Evolutionary conservation across 2,888 invertebrate genomes (phyloP).

Genomic region (Polietes domitor): DNA sequence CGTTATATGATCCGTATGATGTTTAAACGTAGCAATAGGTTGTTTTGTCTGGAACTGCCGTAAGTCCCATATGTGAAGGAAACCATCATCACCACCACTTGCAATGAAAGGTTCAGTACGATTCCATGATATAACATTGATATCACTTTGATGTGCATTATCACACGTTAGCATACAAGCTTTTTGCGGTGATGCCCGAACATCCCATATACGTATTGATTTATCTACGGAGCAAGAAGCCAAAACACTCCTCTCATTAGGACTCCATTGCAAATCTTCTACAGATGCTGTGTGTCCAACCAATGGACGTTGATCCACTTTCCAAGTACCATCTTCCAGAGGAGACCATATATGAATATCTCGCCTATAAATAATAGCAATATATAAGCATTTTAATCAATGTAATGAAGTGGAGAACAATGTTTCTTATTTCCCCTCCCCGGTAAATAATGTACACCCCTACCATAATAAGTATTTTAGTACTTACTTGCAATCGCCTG

Average conservation of each 20-base stretch:
- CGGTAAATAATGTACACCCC: too few relatives aligned
- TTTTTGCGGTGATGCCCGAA: conserved; percentile 90
- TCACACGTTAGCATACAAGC: conserved; percentile 95
- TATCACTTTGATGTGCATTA: conserved; percentile 93
- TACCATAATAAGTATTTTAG: too few relatives aligned
- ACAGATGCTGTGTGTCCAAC: conserved; percentile 95
- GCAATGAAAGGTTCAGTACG: conserved; percentile 93
- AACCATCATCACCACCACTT: conserved; percentile 97
- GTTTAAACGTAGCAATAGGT: conserved; percentile 96
- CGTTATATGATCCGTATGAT: conserved; percentile 95
- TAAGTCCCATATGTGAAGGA: conserved; percentile 97
- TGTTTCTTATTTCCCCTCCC: too few relatives aligned
- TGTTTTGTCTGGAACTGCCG: conserved; percentile 89
- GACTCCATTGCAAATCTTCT: conserved; percentile 99
- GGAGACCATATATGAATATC: conserved; percentile 97
- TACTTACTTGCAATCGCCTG: conserved; percentile 89
- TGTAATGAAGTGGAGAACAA: too few relatives aligned
- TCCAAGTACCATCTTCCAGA: conserved; percentile 90
- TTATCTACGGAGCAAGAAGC: conserved; percentile 95
- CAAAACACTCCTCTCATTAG: conserved; percentile 93
- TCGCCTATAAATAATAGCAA: conserved; percentile 79
- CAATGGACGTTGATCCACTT: conserved; percentile 93
- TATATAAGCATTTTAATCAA: too few relatives aligned
- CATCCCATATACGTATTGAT: conserved; percentile 97
- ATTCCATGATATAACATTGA: conserved; percentile 99